Evolutionary conservation across 2,888 invertebrate genomes (phyloP).

Genomic region (Amorpha juglandis): DNA sequence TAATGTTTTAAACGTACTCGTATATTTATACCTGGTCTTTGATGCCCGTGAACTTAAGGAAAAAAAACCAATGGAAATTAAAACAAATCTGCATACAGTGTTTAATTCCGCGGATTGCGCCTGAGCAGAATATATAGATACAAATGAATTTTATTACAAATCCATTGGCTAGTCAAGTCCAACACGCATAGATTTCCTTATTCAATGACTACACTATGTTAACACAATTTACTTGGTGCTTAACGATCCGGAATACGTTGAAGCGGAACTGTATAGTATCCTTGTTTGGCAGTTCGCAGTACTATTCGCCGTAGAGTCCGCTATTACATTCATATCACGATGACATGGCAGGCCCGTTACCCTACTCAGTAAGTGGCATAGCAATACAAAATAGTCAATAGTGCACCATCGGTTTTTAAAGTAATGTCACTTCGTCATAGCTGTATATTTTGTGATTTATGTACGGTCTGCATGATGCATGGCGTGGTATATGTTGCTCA

Average conservation of each 20-base stretch:
- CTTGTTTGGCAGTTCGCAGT: constrained; percentile 31
- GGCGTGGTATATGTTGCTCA: not conserved
- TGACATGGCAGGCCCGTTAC: constrained; percentile 60
- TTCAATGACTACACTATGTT: constrained; percentile 2
- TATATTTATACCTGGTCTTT: too few relatives aligned
- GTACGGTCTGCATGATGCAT: constrained; percentile 10
- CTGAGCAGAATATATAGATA: constrained; percentile 8
- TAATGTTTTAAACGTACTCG: too few relatives aligned
- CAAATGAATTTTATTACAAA: not conserved
- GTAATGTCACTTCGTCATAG: constrained; percentile 44
- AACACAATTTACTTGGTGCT: constrained; percentile 16
- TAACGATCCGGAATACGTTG: constrained; percentile 33
- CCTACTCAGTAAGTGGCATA: constrained; percentile 67
- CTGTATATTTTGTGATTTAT: constrained; percentile 43
- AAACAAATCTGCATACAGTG: too few relatives aligned
- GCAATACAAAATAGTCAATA: constrained; percentile 58
- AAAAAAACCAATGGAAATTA: too few relatives aligned
- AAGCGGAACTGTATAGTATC: constrained; percentile 39
- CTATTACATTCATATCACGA: constrained; percentile 62
- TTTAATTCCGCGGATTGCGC: constrained; percentile 3
- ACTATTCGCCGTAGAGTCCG: constrained; percentile 36
- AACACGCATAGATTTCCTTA: constrained; percentile 17
- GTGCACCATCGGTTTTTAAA: constrained; percentile 41
- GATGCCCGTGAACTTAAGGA: too few relatives aligned
- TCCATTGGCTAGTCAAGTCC: not conserved